Conservation (phyloP, 2,797 vertebrate genomes). For the Acomys russatus region DNA sequence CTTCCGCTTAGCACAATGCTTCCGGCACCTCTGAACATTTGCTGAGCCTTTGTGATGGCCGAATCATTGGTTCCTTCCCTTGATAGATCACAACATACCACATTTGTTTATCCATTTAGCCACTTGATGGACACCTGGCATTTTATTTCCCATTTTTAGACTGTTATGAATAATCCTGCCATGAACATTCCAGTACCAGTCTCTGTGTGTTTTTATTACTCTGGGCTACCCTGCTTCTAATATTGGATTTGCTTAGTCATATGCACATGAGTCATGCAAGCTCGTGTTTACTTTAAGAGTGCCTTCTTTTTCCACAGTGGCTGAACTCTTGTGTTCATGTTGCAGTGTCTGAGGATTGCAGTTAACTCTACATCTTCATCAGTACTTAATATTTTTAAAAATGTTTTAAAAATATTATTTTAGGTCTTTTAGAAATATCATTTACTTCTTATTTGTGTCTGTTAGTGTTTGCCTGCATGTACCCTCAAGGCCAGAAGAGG, state of each 20-base stretch:
- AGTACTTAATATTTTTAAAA: background rate
- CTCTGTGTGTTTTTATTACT: conserved; percentile 35
- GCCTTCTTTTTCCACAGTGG: background rate
- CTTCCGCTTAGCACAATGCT: background rate
- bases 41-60: background rate
- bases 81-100: background rate
- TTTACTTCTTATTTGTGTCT: background rate
- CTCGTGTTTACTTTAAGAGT: conserved; percentile 17
- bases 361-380: background rate
- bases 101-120: background rate
- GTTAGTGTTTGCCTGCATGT: background rate
- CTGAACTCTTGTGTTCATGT: background rate
- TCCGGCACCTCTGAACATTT: background rate
- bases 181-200: background rate
- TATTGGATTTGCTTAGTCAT: conserved; percentile 14
- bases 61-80: background rate
- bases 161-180: background rate
- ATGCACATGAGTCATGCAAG: background rate
- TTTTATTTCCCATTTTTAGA: conserved; percentile 22
- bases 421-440: background rate
- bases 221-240: background rate
- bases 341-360: background rate
- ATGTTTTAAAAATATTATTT: background rate
- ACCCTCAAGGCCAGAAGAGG: background rate
- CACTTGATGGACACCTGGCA: background rate